Conservation (phyloP, 2,797 vertebrate genomes). For the Malurus splendens region DNA sequence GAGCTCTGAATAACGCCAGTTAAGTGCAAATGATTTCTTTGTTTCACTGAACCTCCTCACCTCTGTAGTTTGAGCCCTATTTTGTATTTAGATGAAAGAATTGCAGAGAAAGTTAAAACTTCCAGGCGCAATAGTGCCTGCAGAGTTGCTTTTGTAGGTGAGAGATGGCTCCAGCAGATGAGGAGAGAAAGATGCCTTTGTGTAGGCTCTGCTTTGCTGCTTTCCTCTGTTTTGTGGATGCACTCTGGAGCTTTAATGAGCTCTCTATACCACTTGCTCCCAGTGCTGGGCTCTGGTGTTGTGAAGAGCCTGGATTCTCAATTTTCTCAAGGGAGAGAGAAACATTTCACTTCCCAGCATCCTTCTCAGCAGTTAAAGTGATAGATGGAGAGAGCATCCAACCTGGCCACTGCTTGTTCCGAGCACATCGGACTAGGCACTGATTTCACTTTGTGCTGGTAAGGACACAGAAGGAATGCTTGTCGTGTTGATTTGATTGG, state of each 20-base stretch:
- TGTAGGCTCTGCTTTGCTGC: background rate
- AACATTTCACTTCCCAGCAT: background rate
- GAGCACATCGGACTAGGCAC: background rate
- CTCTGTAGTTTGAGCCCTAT: background rate
- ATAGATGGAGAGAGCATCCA: background rate
- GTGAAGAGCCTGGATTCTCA: background rate
- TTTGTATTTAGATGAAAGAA: conserved; percentile 21
- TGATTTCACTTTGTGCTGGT: fast-evolving
- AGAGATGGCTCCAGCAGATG: conserved; percentile 45
- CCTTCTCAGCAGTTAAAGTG: background rate
- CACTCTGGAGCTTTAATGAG: background rate
- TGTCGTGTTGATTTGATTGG: background rate
- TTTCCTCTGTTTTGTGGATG: background rate
- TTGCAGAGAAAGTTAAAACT: conserved; percentile 33
- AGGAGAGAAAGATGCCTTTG: conserved; percentile 26
- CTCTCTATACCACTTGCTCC: background rate
- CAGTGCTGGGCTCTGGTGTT: background rate
- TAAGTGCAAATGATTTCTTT: conserved; percentile 34
- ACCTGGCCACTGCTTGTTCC: background rate
- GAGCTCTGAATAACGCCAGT: background rate
- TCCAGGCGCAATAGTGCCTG: background rate
- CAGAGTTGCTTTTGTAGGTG: conserved; percentile 15
- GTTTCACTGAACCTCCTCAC: conserved; percentile 6
- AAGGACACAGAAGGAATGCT: background rate
- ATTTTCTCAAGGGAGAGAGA: conserved; percentile 1